Percentiles rank a stretch among this genome's conserved stretches.
Evolutionary conservation across 2,888 invertebrate species (phyloP).

Genomic region (Pelosia muscerda): DNA sequence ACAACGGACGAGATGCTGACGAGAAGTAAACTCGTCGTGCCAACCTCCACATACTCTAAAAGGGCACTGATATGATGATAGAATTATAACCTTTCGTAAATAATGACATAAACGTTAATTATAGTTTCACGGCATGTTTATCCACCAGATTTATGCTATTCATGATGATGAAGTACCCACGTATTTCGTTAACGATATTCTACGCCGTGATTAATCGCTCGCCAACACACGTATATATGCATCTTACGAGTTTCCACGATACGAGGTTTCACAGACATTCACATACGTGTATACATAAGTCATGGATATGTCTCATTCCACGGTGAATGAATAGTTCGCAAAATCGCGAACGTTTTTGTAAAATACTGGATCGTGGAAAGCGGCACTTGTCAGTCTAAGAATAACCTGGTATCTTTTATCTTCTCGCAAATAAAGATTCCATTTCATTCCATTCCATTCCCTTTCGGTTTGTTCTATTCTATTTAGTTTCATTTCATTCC

Average conservation of each 20-base stretch:
- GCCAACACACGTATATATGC: background rate
- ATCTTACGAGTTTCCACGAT: too few species aligned
- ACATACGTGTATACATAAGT: too few species aligned
- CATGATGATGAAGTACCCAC: background rate
- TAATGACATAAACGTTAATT: constrained; percentile 1
- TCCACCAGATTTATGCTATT: background rate
- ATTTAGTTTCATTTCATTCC: too few species aligned
- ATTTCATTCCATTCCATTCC: too few species aligned
- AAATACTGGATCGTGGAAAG: too few species aligned
- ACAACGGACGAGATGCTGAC: too few species aligned
- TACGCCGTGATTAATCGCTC: background rate
- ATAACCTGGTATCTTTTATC: background rate
- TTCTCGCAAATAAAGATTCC: too few species aligned
- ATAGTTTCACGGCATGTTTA: background rate
- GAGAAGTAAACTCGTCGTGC: background rate
- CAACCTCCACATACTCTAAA: background rate
- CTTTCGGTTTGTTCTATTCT: too few species aligned
- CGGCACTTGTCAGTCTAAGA: background rate
- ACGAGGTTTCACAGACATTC: too few species aligned
- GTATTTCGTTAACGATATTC: background rate
- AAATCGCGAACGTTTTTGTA: too few species aligned
- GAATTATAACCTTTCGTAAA: background rate
- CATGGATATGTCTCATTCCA: too few species aligned
- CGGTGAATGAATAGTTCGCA: too few species aligned
- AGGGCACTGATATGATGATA: background rate